A percentile compares a stretch with the other conserved stretches of the same genome.
These are phyloP conservation scores for Zonotrichia leucophrys DNA, from an alignment of 2,113 vertebrate genomes.

Conservation along the genomic window DNA sequence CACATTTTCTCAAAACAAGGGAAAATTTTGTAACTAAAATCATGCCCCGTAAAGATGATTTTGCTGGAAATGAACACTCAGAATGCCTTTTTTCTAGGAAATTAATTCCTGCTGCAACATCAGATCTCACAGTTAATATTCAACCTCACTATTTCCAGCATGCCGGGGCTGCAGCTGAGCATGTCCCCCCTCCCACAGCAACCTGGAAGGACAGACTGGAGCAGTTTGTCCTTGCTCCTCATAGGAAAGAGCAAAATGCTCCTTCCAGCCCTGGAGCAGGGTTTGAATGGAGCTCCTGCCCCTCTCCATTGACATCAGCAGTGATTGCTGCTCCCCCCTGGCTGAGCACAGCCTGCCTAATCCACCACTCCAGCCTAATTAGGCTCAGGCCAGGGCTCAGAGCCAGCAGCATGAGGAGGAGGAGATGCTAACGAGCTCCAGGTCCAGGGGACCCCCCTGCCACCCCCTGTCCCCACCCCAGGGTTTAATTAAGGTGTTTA, in stretches of 20 bases:
- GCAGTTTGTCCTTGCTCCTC: neutral
- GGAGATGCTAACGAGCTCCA: neutral
- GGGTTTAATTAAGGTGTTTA: too few relatives aligned
- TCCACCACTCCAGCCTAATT: neutral
- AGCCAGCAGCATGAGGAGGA: neutral
- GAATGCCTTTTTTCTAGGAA: neutral
- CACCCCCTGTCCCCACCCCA: neutral
- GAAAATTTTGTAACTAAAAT: neutral
- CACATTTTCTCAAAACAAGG: accelerated
- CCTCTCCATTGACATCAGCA: neutral
- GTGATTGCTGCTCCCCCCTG: accelerated
- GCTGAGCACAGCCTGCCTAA: neutral
- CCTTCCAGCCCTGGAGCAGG: neutral
- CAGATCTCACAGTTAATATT: neutral
- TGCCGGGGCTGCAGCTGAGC: neutral
- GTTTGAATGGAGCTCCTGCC: neutral
- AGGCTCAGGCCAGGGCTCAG: accelerated
- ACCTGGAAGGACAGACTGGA: neutral
- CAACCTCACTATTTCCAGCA: neutral
- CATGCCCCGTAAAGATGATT: neutral
- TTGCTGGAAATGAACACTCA: neutral
- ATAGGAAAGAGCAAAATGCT: neutral
- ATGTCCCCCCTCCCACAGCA: accelerated
- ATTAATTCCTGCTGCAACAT: neutral
- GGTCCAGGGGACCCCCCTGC: accelerated